Percentiles rank a stretch among this genome's conserved stretches.
Evolutionary conservation across 2,113 vertebrate species (phyloP).

Genomic region (Megaceryle torquata): DNA sequence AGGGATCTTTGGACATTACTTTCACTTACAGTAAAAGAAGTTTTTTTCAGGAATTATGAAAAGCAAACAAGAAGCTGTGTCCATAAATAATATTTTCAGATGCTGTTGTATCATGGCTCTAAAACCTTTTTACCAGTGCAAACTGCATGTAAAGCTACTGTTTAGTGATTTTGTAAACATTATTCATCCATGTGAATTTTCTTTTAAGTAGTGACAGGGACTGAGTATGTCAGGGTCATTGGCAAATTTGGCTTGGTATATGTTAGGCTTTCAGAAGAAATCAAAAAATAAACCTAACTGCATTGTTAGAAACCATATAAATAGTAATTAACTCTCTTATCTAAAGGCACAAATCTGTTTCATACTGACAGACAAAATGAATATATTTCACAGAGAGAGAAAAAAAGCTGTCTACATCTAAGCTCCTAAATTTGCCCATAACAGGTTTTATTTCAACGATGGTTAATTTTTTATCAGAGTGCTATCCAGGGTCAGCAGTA

Average conservation of each 20-base stretch:
- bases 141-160: background rate
- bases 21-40: background rate
- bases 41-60: background rate
- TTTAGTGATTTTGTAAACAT: background rate
- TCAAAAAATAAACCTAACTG: background rate
- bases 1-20: background rate
- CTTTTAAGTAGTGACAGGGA: background rate
- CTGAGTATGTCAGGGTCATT: background rate
- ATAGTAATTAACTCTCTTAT: background rate
- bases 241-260: background rate
- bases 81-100: background rate
- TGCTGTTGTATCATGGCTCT: background rate
- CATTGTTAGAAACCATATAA: background rate
- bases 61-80: background rate
- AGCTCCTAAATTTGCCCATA: background rate
- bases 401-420: background rate
- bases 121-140: background rate
- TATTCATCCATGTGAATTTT: background rate
- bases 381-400: background rate
- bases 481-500: background rate
- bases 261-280: background rate
- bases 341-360: background rate
- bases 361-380: background rate
- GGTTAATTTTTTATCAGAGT: background rate
- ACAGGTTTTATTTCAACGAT: background rate